Evolutionary conservation across 2,888 invertebrate species (phyloP), one percentile per base, ranked within the genome.

Genomic region (Parnassius apollo): DNA sequence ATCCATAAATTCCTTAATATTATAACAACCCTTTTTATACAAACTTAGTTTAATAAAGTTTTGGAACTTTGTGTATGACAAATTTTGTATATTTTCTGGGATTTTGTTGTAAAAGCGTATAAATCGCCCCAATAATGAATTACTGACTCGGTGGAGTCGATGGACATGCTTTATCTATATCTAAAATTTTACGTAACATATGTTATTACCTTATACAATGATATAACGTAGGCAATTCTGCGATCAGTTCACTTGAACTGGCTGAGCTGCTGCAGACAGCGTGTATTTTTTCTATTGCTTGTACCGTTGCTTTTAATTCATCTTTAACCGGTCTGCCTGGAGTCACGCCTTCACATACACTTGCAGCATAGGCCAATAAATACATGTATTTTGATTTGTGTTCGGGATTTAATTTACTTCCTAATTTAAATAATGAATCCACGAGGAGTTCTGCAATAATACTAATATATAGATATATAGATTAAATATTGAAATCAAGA

Each of bases 301-400:
- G 96, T 67, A 96, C 94, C 0, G 98, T 99, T 2, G 95, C 93
- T 82, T 98, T 98, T 51, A 99, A 86, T 81, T 99, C 99, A 68
- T 99, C 98, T 81, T 97, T 97, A 65, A 95, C 93, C 67, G 96
- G 96, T 72, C 95, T 96, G 54, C 93, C 94, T 63, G 93, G 93
- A 0, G 86, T 70, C 1, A 71, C 71, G 1, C 93, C 94, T 82
- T 99, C 99, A 70, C 96, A 96, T 0, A 99, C 98, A 82, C 98
- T 97, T 0, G 98, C 96, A 1, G 98, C 97, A 87, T 99, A 99
- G 1, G 98, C 98, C 74, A 99, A 86, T 63, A 99, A 91, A 83
- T 96, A 96, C 81, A 99, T 96, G 82, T 99, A 99, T 83, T 99
- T 99, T 9, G 97, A 96, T 88, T 98, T 98, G 83, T 99, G 98